Evolutionary conservation across 1,140 invertebrate species (phyloP).

Genomic region (Drosophila setifemur): DNA sequence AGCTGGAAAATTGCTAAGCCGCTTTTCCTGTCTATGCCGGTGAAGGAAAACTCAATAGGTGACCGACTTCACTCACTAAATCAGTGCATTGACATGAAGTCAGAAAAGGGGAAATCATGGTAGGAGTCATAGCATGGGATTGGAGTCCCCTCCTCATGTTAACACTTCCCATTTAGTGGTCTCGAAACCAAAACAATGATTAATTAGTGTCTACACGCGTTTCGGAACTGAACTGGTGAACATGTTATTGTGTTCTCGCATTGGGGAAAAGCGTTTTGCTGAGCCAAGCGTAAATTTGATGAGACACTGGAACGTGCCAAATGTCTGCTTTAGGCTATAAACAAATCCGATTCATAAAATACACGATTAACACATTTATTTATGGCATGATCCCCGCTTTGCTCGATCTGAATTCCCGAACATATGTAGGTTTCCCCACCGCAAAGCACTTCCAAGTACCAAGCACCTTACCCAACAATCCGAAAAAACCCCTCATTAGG

Average conservation of each 20-base stretch:
- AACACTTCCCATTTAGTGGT: slow-evolving; percentile 1
- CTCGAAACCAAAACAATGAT: slow-evolving; percentile 15
- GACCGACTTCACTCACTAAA: not conserved
- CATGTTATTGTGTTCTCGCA: slow-evolving; percentile 15
- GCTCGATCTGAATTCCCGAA: slow-evolving; percentile 11
- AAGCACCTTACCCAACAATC: not conserved
- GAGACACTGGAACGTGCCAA: slow-evolving; percentile 67
- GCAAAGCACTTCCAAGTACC: slow-evolving; percentile 17
- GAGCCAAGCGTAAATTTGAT: slow-evolving; percentile 41
- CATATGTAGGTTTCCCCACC: slow-evolving; percentile 28
- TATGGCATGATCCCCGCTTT: slow-evolving; percentile 34
- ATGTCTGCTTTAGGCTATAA: slow-evolving; percentile 42
- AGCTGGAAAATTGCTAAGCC: slow-evolving; percentile 7
- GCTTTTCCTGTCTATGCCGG: slow-evolving; percentile 12
- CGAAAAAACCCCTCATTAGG: slow-evolving; percentile 26
- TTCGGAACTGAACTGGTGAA: slow-evolving; percentile 22
- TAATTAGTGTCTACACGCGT: slow-evolving; percentile 33
- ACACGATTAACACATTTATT: slow-evolving; percentile 33
- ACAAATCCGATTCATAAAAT: slow-evolving; percentile 63
- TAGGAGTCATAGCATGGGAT: slow-evolving; percentile 3
- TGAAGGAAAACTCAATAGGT: not conserved
- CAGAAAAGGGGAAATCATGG: not conserved
- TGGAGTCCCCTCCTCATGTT: not conserved
- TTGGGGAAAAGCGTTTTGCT: slow-evolving; percentile 43
- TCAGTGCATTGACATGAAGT: not conserved